Evolutionary conservation across 2,113 vertebrate species (phyloP).

Genomic region (Hypanus sabinus): DNA sequence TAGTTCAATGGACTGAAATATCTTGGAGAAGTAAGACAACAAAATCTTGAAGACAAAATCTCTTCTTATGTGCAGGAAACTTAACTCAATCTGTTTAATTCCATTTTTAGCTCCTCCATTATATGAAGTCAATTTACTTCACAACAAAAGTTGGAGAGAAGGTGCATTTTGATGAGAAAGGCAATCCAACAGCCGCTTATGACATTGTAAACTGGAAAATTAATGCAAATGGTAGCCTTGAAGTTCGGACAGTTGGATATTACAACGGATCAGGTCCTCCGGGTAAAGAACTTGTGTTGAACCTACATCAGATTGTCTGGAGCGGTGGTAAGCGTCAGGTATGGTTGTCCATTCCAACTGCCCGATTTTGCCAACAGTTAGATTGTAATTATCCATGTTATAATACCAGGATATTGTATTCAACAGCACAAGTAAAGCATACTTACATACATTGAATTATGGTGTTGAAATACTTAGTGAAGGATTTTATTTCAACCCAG

Average conservation of each 20-base stretch:
- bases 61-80: no score
- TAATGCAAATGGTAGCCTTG: constrained; percentile 43
- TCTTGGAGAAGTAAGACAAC: no score
- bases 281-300: constrained; percentile 44
- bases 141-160: constrained; percentile 27
- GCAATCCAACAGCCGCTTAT: constrained; percentile 22
- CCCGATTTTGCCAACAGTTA: no score
- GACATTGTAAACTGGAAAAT: constrained; percentile 47
- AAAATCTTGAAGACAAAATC: no score
- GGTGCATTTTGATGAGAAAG: constrained; percentile 23
- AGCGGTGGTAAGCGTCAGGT: constrained; percentile 45
- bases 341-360: neutral
- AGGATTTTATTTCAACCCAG: no score
- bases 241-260: constrained; percentile 47
- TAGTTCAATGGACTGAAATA: no score
- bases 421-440: no score
- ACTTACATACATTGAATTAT: no score
- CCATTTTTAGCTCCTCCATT: constrained; percentile 22
- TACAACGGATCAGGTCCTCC: constrained; percentile 49
- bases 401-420: no score
- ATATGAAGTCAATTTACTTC: constrained; percentile 32
- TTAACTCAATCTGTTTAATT: neutral
- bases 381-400: no score
- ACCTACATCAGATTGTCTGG: constrained; percentile 47
- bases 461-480: no score